phyloP scores from a whole-genome alignment of 2,797 vertebrate genomes.

The Atherinosoma microstoma region DNA sequence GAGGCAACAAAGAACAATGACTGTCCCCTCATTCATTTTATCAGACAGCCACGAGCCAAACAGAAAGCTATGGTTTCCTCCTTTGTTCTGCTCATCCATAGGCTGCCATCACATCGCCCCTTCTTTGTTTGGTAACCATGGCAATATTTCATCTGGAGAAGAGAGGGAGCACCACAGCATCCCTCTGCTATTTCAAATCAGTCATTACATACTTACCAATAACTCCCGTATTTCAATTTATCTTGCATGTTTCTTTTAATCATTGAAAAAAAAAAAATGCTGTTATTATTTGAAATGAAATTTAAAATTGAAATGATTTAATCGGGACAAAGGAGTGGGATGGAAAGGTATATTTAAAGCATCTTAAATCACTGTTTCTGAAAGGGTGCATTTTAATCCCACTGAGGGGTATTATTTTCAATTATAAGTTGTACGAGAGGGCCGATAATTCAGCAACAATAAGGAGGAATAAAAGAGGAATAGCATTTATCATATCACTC shows the following conservation, averaged over 20 bases:
- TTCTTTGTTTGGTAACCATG: slow-evolving; percentile 90
- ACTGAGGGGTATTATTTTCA: background rate
- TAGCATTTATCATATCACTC: background rate
- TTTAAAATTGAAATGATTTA: slow-evolving; percentile 17
- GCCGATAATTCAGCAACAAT: background rate
- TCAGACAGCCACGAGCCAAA: slow-evolving; percentile 50
- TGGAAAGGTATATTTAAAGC: background rate
- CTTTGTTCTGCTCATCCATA: slow-evolving; percentile 83
- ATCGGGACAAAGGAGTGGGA: background rate
- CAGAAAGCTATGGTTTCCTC: slow-evolving; percentile 69
- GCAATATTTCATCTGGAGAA: slow-evolving; percentile 84
- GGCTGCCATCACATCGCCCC: slow-evolving; percentile 78
- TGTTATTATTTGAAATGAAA: background rate
- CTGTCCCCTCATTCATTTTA: slow-evolving; percentile 47
- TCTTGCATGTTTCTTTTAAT: background rate
- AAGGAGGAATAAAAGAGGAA: background rate
- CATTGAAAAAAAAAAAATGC: background rate
- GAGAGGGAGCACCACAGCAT: slow-evolving; percentile 67
- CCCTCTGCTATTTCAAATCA: slow-evolving; percentile 34
- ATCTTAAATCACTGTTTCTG: background rate
- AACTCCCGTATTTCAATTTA: background rate
- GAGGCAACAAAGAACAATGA: slow-evolving; percentile 48
- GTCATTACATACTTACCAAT: slow-evolving; percentile 1
- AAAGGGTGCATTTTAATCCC: background rate
- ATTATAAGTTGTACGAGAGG: too few species aligned